Base-by-base conservation (phyloP, 2,797 vertebrate genomes). In the Novumbra hubbsi region DNA sequence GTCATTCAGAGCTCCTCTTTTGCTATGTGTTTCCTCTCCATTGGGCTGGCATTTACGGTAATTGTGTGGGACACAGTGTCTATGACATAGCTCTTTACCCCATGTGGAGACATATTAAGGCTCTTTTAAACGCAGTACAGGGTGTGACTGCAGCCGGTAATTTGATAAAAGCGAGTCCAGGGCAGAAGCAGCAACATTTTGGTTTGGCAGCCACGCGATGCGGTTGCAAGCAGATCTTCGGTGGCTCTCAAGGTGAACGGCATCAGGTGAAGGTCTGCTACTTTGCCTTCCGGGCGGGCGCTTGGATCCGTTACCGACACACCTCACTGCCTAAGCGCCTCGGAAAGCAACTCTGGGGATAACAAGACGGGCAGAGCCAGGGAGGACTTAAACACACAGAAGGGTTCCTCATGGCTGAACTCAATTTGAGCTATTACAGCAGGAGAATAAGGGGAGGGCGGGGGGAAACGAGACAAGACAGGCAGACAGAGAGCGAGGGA, bases 241-340 rank as follows among this genome's bases (percentile, higher is more conserved):
- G 79, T 78, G 81, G 72, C 66, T 86, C 72, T 84, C 84, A 86
- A 88, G 86, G 85, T 85, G 83, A 81, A 83, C 81, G 76, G 77
- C 74, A 72, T 83, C 68, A 41, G 77, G 68, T 76, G 72, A 88
- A 81, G 78, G 80, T 85, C 71, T 73, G n/a, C 32, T 74, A 49
- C 24, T 73, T 73, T 70, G 49, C 24, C 48, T 60, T 68, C 28
- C 17, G 73, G 41, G 72, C 68, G 19, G 69, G 19, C 52, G 52
- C 28, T 73, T 34, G 30, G 68, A 38, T 76, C n/a, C 41, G 27
- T 55, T 76, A 67, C 65, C 17, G 32, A 30, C 67, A 1, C 45
- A 9, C 7, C 21, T 75, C 64, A 60, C 57, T 38, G 55, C 69
- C 57, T 9, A 38, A 72, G 70, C 62, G 45, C 41, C 41, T 41